Conservation (phyloP, 1,140 invertebrate genomes). For the Trinorchestia longiramus region DNA sequence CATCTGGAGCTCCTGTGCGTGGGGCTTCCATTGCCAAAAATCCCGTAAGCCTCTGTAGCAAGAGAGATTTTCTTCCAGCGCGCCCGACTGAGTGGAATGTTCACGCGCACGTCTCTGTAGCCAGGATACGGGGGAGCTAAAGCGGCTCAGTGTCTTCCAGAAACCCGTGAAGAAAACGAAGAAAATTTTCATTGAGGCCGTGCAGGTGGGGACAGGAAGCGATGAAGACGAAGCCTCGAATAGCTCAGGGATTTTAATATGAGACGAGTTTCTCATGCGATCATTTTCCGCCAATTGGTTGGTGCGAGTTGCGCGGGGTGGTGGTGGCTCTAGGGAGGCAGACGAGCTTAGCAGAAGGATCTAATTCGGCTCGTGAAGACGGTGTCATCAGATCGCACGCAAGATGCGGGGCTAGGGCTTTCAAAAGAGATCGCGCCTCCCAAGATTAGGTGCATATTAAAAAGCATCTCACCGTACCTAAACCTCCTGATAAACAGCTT, state of each 20-base stretch:
- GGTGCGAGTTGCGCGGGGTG: not conserved
- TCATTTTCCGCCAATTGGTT: constrained; percentile 32
- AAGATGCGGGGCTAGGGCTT: not conserved
- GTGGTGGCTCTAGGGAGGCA: not conserved
- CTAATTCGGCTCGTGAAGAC: not conserved
- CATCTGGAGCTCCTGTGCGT: not conserved
- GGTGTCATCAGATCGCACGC: not conserved
- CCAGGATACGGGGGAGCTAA: not conserved
- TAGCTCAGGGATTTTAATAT: constrained; percentile 18
- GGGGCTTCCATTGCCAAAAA: constrained; percentile 1
- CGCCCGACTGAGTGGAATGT: not conserved
- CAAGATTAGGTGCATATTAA: constrained; percentile 34
- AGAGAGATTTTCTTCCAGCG: not conserved
- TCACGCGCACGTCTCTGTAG: not conserved
- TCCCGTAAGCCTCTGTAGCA: constrained; percentile 8
- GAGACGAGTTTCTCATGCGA: constrained; percentile 20
- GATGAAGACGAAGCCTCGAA: constrained; percentile 7
- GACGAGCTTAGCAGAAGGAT: not conserved
- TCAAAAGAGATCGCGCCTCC: constrained; percentile 6
- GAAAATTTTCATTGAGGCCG: not conserved
- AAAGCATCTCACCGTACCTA: not conserved
- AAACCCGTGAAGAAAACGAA: not conserved
- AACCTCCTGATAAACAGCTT: constrained; percentile 18
- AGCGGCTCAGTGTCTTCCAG: constrained; percentile 2
- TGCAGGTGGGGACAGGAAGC: not conserved